phyloP scores from a whole-genome alignment of 2,888 invertebrate genomes.

The Acleris cristana region DNA sequence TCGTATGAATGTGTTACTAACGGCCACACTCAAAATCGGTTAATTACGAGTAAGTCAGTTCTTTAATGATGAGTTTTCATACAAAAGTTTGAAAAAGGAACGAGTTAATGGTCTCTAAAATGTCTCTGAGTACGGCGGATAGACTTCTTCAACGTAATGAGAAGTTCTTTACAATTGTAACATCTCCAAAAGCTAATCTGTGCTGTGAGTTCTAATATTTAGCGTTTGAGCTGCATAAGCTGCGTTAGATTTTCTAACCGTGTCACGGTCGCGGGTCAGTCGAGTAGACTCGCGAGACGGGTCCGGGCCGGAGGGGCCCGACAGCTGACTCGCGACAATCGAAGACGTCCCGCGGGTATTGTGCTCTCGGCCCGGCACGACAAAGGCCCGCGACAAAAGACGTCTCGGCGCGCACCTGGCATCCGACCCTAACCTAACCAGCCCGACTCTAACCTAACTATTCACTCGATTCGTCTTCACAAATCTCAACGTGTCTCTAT shows the following conservation, averaged over 20 bases:
- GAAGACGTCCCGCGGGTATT: slow-evolving; percentile 81
- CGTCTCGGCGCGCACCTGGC: slow-evolving; percentile 79
- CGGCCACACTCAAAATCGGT: too few relatives aligned
- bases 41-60: too few relatives aligned
- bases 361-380: slow-evolving; percentile 61
- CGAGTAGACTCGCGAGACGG: slow-evolving; percentile 52
- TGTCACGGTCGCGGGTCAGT: slow-evolving; percentile 58
- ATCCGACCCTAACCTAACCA: slow-evolving; percentile 71
- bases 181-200: too few relatives aligned
- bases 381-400: slow-evolving; percentile 64
- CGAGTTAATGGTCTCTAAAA: too few relatives aligned
- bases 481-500: slow-evolving; percentile 50
- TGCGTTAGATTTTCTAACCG: slow-evolving; percentile 40
- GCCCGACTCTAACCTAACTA: slow-evolving; percentile 55
- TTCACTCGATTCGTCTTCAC: slow-evolving; percentile 47
- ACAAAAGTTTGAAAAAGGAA: too few relatives aligned
- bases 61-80: too few relatives aligned
- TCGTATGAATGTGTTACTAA: too few relatives aligned
- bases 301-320: slow-evolving; percentile 56
- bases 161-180: too few relatives aligned
- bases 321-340: slow-evolving; percentile 80
- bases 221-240: slow-evolving; percentile 7
- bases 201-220: background rate
- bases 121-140: too few relatives aligned
- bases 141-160: too few relatives aligned